phyloP scores from a whole-genome alignment of 2,797 vertebrate genomes.

The Galaxias olidus region DNA sequence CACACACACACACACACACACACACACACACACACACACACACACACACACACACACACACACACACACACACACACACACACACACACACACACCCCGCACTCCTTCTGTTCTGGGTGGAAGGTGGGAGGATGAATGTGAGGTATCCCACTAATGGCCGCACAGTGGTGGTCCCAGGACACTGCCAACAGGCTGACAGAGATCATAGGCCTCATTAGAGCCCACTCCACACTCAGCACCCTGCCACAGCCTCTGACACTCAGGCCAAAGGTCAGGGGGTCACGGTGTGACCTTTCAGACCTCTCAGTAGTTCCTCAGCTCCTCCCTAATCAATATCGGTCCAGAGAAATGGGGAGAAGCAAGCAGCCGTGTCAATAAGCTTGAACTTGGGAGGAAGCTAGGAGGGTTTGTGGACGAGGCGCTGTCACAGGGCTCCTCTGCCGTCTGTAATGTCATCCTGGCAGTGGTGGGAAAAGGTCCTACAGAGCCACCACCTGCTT shows the following conservation, averaged over 20 bases:
- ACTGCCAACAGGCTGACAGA: constrained; percentile 1
- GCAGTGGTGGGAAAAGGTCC: too few species aligned
- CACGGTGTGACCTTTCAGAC: constrained; percentile 37
- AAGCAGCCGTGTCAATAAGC: constrained; percentile 15
- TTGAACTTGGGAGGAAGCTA: constrained; percentile 38
- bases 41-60: constrained; percentile 7
- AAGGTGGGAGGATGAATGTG: too few species aligned
- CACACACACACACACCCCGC: not conserved
- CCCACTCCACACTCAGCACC: constrained; percentile 27
- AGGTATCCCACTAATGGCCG: too few species aligned
- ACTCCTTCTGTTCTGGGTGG: constrained; percentile 5
- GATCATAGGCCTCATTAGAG: constrained; percentile 25
- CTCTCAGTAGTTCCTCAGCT: constrained; percentile 40
- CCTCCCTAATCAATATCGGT: constrained; percentile 44
- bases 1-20: constrained; percentile 3
- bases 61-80: constrained; percentile 7
- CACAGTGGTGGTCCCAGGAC: constrained; percentile 9
- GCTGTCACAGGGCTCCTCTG: not conserved
- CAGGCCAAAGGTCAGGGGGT: constrained; percentile 43
- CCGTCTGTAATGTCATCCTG: not conserved
- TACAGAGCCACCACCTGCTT: too few species aligned
- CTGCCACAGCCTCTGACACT: constrained; percentile 16
- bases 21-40: constrained; percentile 7
- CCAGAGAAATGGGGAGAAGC: constrained; percentile 20
- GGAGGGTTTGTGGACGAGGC: not conserved